Evolutionary conservation across 1,140 invertebrate species (phyloP).

Genomic region (Papilio aristodemus): DNA sequence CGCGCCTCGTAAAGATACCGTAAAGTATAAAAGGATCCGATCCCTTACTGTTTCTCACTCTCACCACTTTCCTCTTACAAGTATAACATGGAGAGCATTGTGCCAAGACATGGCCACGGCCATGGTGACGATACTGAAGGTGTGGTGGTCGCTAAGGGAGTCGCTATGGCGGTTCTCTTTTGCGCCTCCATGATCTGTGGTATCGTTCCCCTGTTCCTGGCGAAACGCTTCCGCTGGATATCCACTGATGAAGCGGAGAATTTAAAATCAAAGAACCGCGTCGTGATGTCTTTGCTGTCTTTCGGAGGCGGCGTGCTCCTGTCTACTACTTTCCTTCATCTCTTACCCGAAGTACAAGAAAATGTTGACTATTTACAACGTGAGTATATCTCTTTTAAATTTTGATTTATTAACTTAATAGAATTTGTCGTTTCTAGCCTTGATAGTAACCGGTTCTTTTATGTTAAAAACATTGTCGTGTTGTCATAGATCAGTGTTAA

Average conservation of each 20-base stretch:
- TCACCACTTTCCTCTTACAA: constrained; percentile 37
- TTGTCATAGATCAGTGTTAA: constrained; percentile 29
- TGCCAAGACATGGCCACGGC: constrained; percentile 39
- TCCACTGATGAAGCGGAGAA: constrained; percentile 63
- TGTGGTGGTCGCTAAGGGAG: constrained; percentile 84
- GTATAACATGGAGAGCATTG: constrained; percentile 43
- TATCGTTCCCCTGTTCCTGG: constrained; percentile 84
- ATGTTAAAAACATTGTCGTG: constrained; percentile 2
- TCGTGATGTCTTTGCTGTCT: constrained; percentile 83
- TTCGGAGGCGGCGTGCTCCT: constrained; percentile 96
- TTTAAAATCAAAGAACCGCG: constrained; percentile 69
- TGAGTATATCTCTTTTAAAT: constrained; percentile 48
- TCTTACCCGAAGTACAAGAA: constrained; percentile 92
- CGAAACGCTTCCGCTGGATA: constrained; percentile 83
- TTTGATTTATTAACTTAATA: constrained; percentile 5
- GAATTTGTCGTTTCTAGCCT: neutral
- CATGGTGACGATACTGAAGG: constrained; percentile 62
- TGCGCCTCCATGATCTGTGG: constrained; percentile 86
- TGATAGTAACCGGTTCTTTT: constrained; percentile 8
- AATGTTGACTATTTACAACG: constrained; percentile 81
- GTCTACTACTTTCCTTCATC: constrained; percentile 93
- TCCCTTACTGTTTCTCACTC: constrained; percentile 42
- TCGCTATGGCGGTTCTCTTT: constrained; percentile 87
- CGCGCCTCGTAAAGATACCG: constrained; percentile 63
- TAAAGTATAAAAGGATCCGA: constrained; percentile 65